Base-by-base conservation (phyloP, 2,797 vertebrate genomes). In the Nasua narica region DNA sequence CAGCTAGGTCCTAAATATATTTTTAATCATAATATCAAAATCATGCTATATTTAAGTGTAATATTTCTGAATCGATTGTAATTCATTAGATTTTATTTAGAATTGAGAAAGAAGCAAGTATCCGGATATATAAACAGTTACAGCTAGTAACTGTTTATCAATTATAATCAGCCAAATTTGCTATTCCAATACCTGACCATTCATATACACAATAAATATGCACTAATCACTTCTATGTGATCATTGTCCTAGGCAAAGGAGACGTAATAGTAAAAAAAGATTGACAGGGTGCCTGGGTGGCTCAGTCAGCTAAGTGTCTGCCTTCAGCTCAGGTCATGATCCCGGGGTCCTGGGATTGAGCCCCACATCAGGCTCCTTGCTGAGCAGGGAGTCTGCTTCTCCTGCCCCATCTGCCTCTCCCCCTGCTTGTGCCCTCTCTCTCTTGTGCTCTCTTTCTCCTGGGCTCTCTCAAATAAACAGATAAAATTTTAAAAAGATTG, bases 11-110 rank as follows among this genome's bases (percentile, higher is more conserved):
- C 25, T 76, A 19, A 52, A 77, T 67, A 10, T 84, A 84, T 62
- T 88, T 94, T 29, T 40, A 76, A 27, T 76, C 7, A 40, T 65
- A 87, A 46, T 81, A 72, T 67, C 15, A 32, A 77, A 62, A 65
- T 35, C 13, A 62, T 74, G 8, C 1, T 11, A 18, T 52, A 76
- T 52, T 72, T 74, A 86, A 94, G 70, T 40, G 5, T 87, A 27
- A 81, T 62, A 70, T 69, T 69, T 82, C 27, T 87, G 11, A 90
- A 83, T 54, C 9, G 62, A 93, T 87, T 87, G 87, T 90, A 94
- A 67, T 54, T 60, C 69, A 60, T 60, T 60, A 82, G 35, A 67
- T 0, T 56, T 89, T 65, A 5, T 77, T 89, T 86, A 58, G 3
- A 77, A n/a, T 19, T 77, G 25, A 90, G 16, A 48, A 29, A 82